Conservation (phyloP, 2,113 vertebrate species). For the Orientallactaga bullata region DNA sequence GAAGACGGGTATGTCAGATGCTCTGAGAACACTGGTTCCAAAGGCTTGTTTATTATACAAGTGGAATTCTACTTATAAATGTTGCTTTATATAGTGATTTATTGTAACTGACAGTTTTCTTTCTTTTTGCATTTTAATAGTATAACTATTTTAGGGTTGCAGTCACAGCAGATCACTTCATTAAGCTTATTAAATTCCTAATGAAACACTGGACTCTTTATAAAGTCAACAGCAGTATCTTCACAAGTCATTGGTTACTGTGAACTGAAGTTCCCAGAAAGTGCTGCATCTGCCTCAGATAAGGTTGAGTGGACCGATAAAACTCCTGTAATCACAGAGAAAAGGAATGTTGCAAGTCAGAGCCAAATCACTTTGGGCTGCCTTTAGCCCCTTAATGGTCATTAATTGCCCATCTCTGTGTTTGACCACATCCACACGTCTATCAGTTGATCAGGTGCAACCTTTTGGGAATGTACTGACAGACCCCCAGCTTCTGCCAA, state of each 20-base stretch:
- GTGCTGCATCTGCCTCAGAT: too few species aligned
- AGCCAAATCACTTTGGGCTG: too few species aligned
- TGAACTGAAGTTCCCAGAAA: too few species aligned
- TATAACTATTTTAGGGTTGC: not conserved
- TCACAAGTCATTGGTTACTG: not conserved
- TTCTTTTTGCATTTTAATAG: not conserved
- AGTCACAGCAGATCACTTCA: not conserved
- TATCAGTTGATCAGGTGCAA: too few species aligned
- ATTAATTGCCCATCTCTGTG: too few species aligned
- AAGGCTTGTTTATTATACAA: not conserved
- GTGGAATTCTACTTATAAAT: not conserved
- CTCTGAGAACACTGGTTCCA: not conserved
- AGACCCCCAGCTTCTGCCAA: too few species aligned
- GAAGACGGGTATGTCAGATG: not conserved
- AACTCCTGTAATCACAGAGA: too few species aligned
- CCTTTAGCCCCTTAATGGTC: too few species aligned
- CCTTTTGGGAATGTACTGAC: too few species aligned
- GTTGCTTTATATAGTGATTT: not conserved
- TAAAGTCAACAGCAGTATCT: not conserved
- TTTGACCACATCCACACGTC: too few species aligned
- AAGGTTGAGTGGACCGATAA: too few species aligned
- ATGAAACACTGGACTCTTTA: slow-evolving; percentile 14
- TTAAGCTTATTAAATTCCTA: slow-evolving; percentile 41
- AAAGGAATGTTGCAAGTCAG: too few species aligned
- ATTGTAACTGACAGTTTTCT: not conserved